Base-by-base conservation (phyloP, 2,113 vertebrate species). In the Tor tambroides region DNA sequence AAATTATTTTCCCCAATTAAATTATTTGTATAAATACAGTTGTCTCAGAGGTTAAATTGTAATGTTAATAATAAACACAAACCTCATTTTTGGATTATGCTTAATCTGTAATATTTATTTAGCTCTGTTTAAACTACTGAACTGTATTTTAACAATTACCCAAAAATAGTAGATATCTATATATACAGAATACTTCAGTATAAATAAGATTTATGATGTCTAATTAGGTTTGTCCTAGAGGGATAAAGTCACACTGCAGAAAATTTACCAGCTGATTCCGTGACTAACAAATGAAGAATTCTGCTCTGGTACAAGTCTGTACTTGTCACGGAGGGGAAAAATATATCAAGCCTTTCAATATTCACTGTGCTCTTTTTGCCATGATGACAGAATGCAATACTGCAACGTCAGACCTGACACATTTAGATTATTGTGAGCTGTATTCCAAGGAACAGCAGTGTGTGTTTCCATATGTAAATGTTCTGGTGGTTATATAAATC, bases 241-340 rank as follows among this genome's bases (percentile, higher is more conserved):
- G 30, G 21, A 7, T 38, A 32, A n/a, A 38, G 78, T 59, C 21
- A 61, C 75, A 51, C 0, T 10, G 15, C 30, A 38, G 54, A 61
- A 23, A 61, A 61, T 11, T n/a, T 21, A 7, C 21, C 32, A 15
- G 12, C 6, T 61, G 2, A 0, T n/a, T 41, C 5, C 78, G 0
- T 63, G 51, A 35, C 78, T 80, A 69, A 46, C 41, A 65, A 69
- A 83, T 69, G 8, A 69, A 30, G 41, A 83, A 19, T 65, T 83
- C 26, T 69, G 3, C 14, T 83, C 41, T 12, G 35, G n/a, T 30
- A 32, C 80, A 69, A 69, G 61, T 71, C 43, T 30, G 41, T 69
- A 17, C 80, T 30, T 83, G 80, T 69, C 41, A 32, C 10, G 1
- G 6, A 30, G 15, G 5, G 43, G 19, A 11, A 46, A 83, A 83